Base-by-base conservation (phyloP, 2,797 vertebrate genomes). In the Pitangus sulphuratus region DNA sequence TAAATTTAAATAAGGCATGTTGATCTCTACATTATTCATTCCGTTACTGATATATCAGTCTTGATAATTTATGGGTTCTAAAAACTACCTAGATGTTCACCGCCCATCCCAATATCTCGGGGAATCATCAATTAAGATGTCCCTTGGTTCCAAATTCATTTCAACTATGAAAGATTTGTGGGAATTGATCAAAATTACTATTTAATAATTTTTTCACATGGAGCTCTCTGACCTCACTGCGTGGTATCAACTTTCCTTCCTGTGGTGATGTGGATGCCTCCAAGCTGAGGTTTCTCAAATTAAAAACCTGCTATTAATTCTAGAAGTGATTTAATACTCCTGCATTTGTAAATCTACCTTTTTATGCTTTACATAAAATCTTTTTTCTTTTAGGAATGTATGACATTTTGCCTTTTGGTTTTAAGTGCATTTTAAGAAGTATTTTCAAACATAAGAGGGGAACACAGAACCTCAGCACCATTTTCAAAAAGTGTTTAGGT, bases 1-100 rank as follows among this genome's bases (percentile, higher is more conserved):
- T 97, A 97, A 97, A 97, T 97, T 98, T 97, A 97, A 98, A 97
- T 96, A 97, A 97, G 93, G 93, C 65, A 58, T 94, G 95, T 97
- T 97, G 97, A 97, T 97, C 93, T 89, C 90, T 95, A 75, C 95
- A 97, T 98, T 98, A 97, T 97, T 97, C 96, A 98, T 96, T 94
- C 77, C 60, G 75, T 95, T 93, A 96, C 88, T 96, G 96, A 97
- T 97, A 93, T 96, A 97, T 97, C 92, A 95, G 94, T 97, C 96
- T 85, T 92, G 90, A 90, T 97, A 97, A 97, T 97, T 95, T 97
- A 97, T 96, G 93, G 50, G 54, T 96, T 96, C 94, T 91, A 90
- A 95, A 93, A 93, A 65, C 79, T 95, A 94, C 79, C 70, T 84
- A 84, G 84, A 84, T 94, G 64, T 88, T 96, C 87, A 69, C 78